A percentile compares a stretch with the other conserved stretches of the same genome.
phyloP scores from a whole-genome alignment of 1,140 invertebrate genomes.

The Neodiprion lecontei region DNA sequence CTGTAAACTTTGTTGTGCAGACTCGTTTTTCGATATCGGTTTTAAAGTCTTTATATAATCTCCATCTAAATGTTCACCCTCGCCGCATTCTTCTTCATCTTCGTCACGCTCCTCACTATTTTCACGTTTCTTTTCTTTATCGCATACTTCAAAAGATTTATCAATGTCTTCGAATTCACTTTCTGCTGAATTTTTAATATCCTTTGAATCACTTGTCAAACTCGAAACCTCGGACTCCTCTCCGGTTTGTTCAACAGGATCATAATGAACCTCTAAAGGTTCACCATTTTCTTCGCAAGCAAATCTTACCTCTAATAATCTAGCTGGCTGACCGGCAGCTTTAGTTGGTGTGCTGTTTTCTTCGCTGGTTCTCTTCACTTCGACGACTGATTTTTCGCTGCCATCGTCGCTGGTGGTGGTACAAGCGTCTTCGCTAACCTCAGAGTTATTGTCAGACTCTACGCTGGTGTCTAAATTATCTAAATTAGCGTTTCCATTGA shows the following conservation, averaged over 20 bases:
- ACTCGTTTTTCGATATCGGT: constrained; percentile 30
- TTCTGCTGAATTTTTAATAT: background rate
- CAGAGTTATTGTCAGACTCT: constrained; percentile 39
- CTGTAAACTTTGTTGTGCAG: constrained; percentile 14
- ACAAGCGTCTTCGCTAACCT: constrained; percentile 37
- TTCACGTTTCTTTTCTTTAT: background rate
- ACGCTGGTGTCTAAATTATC: constrained; percentile 33
- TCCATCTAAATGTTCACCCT: constrained; percentile 36
- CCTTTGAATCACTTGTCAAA: constrained; percentile 13
- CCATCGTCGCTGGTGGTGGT: constrained; percentile 36
- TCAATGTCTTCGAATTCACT: background rate
- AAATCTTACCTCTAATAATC: constrained; percentile 42
- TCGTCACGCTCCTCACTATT: constrained; percentile 3
- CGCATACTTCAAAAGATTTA: background rate
- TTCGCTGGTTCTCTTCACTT: constrained; percentile 17
- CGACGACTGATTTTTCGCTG: constrained; percentile 42
- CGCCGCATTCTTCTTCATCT: constrained; percentile 12
- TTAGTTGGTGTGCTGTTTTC: constrained; percentile 24
- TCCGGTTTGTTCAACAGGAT: constrained; percentile 23
- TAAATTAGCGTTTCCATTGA: constrained; percentile 41
- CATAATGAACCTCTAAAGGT: constrained; percentile 26
- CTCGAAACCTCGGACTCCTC: constrained; percentile 14
- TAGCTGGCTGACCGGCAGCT: constrained; percentile 19
- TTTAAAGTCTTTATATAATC: constrained; percentile 50
- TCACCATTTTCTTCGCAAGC: constrained; percentile 31